Conservation (phyloP, 2,888 invertebrate genomes). For the Drosophila mettleri region DNA sequence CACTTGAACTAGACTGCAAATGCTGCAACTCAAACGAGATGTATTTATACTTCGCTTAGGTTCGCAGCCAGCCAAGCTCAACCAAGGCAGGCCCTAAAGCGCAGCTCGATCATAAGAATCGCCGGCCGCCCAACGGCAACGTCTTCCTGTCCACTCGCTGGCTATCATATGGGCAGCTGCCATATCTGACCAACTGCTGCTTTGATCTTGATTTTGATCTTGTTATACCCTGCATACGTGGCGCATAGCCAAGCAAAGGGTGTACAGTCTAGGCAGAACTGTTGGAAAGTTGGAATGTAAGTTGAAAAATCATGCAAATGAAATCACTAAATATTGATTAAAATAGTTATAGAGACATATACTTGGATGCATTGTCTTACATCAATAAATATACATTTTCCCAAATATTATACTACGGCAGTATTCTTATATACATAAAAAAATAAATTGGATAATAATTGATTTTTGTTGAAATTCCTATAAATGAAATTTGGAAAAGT, state of each 20-base stretch:
- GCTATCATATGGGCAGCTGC: slow-evolving; percentile 21
- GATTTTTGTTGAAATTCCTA: no score
- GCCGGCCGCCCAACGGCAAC: slow-evolving; percentile 59
- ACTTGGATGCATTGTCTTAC: no score
- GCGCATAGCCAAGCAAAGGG: neutral
- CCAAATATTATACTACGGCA: no score
- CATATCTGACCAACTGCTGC: slow-evolving; percentile 39
- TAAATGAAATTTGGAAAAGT: no score
- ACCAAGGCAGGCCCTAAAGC: slow-evolving; percentile 66
- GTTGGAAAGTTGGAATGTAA: no score
- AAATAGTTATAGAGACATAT: no score
- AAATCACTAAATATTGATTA: neutral
- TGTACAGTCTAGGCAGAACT: no score
- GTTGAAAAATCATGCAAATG: no score
- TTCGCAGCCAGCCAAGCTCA: slow-evolving; percentile 33
- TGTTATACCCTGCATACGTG: slow-evolving; percentile 9
- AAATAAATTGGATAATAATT: no score
- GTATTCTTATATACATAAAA: no score
- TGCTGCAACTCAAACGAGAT: slow-evolving; percentile 49
- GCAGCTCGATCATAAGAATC: slow-evolving; percentile 66
- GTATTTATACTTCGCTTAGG: slow-evolving; percentile 63
- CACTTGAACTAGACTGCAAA: slow-evolving; percentile 76
- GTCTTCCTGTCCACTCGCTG: slow-evolving; percentile 46
- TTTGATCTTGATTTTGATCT: slow-evolving; percentile 64
- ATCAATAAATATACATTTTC: no score